phyloP scores from a whole-genome alignment of 2,888 invertebrate species.

The Drepana falcataria region DNA sequence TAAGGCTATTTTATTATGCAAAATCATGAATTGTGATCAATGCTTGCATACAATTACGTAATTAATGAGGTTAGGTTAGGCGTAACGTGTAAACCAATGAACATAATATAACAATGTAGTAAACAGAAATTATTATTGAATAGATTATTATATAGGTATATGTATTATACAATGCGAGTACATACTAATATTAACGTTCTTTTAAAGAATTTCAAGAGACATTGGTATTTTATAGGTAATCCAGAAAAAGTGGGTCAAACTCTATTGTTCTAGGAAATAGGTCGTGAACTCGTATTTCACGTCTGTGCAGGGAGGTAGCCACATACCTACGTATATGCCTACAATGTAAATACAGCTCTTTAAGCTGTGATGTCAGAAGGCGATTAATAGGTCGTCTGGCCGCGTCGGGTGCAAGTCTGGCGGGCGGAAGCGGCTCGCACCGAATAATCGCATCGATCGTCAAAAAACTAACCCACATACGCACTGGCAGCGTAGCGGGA shows the following conservation, averaged over 20 bases:
- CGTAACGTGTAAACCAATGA: no score
- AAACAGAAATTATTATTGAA: no score
- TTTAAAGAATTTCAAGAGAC: neutral
- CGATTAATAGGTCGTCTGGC: slow-evolving; percentile 65
- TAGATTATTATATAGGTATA: no score
- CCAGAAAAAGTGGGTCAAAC: slow-evolving; percentile 1
- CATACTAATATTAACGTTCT: no score
- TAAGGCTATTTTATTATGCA: no score
- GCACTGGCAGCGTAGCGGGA: slow-evolving; percentile 77
- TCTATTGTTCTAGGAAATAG: neutral
- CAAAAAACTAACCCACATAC: slow-evolving; percentile 79
- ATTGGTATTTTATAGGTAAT: neutral
- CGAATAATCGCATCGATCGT: slow-evolving; percentile 76
- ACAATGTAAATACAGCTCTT: slow-evolving; percentile 25
- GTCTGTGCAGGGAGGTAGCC: slow-evolving; percentile 3
- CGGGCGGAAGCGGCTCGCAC: slow-evolving; percentile 63
- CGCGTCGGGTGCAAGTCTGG: slow-evolving; percentile 54
- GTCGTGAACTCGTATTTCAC: neutral
- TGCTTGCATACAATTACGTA: no score
- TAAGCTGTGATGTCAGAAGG: slow-evolving; percentile 46
- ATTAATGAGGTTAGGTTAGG: no score
- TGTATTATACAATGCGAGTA: no score
- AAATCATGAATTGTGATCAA: no score
- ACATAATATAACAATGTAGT: no score
- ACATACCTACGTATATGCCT: slow-evolving; percentile 2